These are phyloP conservation scores for Nipponacmea schrenckii DNA, from an alignment of 2,888 invertebrate species.

Conservation along the genomic window DNA sequence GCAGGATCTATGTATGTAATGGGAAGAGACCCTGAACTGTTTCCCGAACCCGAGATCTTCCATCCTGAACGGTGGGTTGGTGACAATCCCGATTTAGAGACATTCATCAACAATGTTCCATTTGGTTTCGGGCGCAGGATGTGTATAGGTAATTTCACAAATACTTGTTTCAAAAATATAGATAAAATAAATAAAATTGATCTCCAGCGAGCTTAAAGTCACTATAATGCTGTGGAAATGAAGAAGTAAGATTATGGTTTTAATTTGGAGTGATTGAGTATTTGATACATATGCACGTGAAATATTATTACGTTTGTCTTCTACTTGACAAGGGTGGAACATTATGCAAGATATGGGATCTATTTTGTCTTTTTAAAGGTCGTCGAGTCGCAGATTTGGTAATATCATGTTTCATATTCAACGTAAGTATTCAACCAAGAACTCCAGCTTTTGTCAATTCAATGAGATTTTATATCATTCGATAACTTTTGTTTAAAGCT, in stretches of 20 bases:
- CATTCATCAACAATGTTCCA: conserved; percentile 33
- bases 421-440: conserved; percentile 28
- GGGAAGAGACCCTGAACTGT: conserved; percentile 29
- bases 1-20: conserved; percentile 39
- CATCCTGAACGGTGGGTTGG: conserved; percentile 34
- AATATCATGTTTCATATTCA: conserved; percentile 28
- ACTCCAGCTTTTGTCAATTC: not conserved
- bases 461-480: not conserved
- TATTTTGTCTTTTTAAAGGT: conserved; percentile 23
- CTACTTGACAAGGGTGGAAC: too few relatives aligned
- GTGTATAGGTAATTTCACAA: conserved; percentile 33
- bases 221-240: too few relatives aligned
- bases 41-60: conserved; percentile 28
- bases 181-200: not conserved
- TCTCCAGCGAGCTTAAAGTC: not conserved
- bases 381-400: conserved; percentile 35
- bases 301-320: too few relatives aligned
- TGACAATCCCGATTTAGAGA: conserved; percentile 21
- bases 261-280: too few relatives aligned
- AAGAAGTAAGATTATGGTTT: too few relatives aligned
- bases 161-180: not conserved
- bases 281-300: too few relatives aligned
- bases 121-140: conserved; percentile 39
- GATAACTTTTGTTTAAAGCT: too few relatives aligned
- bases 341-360: too few relatives aligned